Base-by-base conservation (phyloP, 2,113 vertebrate species). In the Numenius arquata region DNA sequence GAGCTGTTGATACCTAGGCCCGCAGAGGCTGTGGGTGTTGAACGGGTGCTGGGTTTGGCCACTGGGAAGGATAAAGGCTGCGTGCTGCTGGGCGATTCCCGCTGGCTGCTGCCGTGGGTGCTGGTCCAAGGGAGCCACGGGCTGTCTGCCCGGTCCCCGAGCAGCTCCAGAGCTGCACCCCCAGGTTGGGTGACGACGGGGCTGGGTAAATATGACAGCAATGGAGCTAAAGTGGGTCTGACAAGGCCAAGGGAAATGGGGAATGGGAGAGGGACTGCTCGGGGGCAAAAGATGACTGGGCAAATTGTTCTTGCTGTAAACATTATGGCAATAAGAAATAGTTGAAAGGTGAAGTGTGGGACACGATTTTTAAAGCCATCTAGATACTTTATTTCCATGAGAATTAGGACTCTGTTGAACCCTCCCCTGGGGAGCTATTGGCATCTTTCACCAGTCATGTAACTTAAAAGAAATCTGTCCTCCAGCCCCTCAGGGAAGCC, bases 1-100 rank as follows among this genome's bases (percentile, higher is more conserved):
- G n/a, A n/a, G 55, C n/a, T 76, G 20, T 3, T 6, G 59, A 12
- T 30, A 19, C 29, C 52, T 29, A 32, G 43, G 38, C 25, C 66
- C 12, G 52, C 5, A 45, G 76, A 66, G 21, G 19, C 55, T n/a
- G 56, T 0, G 0, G 15, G 29, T 47, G 38, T 2, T 68, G 21
- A 9, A 12, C 0, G 0, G 29, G 5, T 2, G 11, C 7, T 61
- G 55, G 0, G 1, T 58, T 80, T 25, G 45, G 25, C 58, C 3
- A 2, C 41, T 40, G 75, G 58, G 61, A 40, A 38, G 43, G 18
- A 12, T 0, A 0, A 34, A 52, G 29, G 4, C 52, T 23, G 16
- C 2, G 1, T 19, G 9, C 10, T 1, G 12, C 45, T 41, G 3
- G 1, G 2, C 0, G 0, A 25, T 61, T 68, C 43, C 53, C 0